phyloP scores from a whole-genome alignment of 2,113 vertebrate species.

The Hiodon alosoides region DNA sequence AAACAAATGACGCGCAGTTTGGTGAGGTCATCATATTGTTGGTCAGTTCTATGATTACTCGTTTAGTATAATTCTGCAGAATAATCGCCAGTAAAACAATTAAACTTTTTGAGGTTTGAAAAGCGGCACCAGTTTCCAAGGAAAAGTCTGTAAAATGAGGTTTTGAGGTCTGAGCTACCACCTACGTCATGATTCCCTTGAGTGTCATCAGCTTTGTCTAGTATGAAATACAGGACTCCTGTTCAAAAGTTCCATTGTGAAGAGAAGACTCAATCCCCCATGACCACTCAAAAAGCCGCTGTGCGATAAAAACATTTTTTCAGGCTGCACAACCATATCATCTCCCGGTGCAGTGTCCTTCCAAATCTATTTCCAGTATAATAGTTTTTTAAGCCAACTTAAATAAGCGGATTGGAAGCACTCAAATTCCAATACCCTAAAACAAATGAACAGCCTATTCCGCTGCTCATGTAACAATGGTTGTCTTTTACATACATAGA shows the following conservation, averaged over 20 bases:
- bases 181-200: conserved; percentile 27
- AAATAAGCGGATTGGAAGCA: conserved; percentile 22
- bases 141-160: conserved; percentile 37
- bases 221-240: conserved; percentile 29
- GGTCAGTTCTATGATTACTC: conserved; percentile 11
- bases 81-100: conserved; percentile 24
- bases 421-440: background rate
- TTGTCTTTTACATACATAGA: background rate
- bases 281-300: background rate
- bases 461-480: too few relatives aligned
- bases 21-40: background rate
- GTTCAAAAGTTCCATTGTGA: conserved; percentile 24
- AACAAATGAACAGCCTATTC: too few relatives aligned
- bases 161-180: conserved; percentile 25
- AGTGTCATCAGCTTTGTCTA: conserved; percentile 17
- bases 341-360: conserved; percentile 10
- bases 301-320: conserved; percentile 12
- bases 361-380: conserved; percentile 27
- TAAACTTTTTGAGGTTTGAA: conserved; percentile 13
- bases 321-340: conserved; percentile 13
- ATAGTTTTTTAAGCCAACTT: conserved; percentile 24
- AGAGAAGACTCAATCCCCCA: conserved; percentile 11
- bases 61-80: conserved; percentile 13
- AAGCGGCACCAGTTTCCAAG: conserved; percentile 14
- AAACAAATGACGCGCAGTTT: background rate